Conservation (phyloP, 2,113 vertebrate genomes). For the Taxidea taxus region DNA sequence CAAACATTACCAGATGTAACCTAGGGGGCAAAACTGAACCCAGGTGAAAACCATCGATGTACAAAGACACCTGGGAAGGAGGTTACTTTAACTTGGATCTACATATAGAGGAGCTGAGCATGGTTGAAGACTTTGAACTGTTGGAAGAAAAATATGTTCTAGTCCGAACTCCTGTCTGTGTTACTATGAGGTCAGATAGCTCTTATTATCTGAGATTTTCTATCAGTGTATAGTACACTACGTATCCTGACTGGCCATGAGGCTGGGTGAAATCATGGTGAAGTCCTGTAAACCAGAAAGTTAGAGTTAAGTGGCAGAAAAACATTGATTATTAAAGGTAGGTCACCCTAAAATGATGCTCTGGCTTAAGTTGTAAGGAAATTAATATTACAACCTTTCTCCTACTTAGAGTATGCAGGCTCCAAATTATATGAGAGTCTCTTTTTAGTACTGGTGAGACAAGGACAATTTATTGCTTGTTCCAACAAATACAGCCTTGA, state of each 20-base stretch:
- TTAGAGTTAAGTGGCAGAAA: neutral
- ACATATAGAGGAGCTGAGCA: neutral
- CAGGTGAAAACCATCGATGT: neutral
- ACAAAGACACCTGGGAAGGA: neutral
- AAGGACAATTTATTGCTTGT: neutral
- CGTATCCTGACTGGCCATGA: neutral
- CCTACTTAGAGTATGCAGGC: neutral
- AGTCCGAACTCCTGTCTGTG: neutral
- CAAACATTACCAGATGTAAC: neutral
- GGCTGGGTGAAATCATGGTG: neutral
- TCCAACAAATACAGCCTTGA: neutral
- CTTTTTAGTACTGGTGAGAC: neutral
- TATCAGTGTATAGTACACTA: neutral
- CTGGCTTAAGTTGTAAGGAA: neutral
- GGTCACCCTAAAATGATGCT: neutral
- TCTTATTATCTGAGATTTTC: neutral
- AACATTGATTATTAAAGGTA: neutral
- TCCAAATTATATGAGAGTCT: neutral
- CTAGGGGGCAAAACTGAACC: neutral
- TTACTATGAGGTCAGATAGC: neutral
- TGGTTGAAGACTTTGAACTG: neutral
- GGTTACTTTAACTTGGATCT: neutral
- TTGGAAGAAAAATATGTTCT: neutral
- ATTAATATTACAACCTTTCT: neutral
- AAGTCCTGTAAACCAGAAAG: neutral